phyloP scores from a whole-genome alignment of 2,888 invertebrate genomes.

The Tetragonisca angustula region DNA sequence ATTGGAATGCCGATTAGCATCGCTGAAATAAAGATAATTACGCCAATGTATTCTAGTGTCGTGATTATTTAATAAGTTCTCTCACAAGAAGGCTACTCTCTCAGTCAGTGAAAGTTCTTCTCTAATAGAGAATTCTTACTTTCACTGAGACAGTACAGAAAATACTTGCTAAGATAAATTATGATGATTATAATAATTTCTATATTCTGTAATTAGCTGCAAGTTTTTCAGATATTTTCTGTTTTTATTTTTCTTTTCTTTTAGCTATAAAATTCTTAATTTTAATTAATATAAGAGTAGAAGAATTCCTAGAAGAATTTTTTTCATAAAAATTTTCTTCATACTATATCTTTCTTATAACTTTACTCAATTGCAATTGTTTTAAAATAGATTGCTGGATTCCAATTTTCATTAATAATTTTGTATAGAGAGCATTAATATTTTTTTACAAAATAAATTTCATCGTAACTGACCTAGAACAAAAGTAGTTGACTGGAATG shows the following conservation, averaged over 20 bases:
- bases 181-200: neutral
- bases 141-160: constrained; percentile 30
- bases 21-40: constrained; percentile 78
- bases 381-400: neutral
- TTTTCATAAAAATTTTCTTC: neutral
- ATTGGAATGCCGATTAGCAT: constrained; percentile 90
- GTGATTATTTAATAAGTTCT: neutral
- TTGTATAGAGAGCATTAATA: neutral
- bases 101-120: constrained; percentile 48
- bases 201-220: neutral
- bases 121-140: constrained; percentile 23
- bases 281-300: too few species aligned
- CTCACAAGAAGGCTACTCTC: neutral
- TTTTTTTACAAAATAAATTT: neutral
- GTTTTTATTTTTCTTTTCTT: neutral
- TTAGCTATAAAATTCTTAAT: too few species aligned
- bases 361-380: neutral
- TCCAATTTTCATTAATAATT: neutral
- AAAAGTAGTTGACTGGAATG: constrained; percentile 89
- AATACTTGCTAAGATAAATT: neutral
- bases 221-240: neutral
- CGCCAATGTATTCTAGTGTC: neutral
- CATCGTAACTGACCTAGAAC: constrained; percentile 85
- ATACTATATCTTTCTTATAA: neutral
- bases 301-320: neutral